Conservation (phyloP, 2,797 vertebrate species). For the Echeneis naucrates region DNA sequence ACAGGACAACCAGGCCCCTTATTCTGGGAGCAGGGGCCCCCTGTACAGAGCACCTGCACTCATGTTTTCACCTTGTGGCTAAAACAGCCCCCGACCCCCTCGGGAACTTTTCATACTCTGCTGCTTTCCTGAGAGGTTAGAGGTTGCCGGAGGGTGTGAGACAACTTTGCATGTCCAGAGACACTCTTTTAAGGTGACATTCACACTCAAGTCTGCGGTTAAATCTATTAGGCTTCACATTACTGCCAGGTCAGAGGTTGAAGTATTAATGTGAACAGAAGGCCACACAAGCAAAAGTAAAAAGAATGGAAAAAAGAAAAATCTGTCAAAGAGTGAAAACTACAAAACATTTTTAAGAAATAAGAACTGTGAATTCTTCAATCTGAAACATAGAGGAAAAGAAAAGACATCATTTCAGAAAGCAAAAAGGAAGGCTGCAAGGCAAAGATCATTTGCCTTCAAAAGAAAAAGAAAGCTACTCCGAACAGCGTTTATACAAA, state of each 20-base stretch:
- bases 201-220: slow-evolving; percentile 53
- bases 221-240: slow-evolving; percentile 60
- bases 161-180: slow-evolving; percentile 65
- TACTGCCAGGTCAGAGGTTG: slow-evolving; percentile 54
- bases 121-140: slow-evolving; percentile 58
- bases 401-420: slow-evolving; percentile 9
- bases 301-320: slow-evolving; percentile 20
- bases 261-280: slow-evolving; percentile 52
- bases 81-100: slow-evolving; percentile 40
- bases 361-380: background rate
- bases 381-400: background rate
- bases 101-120: slow-evolving; percentile 14
- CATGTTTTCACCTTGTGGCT: slow-evolving; percentile 64
- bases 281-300: slow-evolving; percentile 59
- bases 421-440: slow-evolving; percentile 27
- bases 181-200: slow-evolving; percentile 67
- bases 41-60: slow-evolving; percentile 71
- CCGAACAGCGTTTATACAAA: slow-evolving; percentile 46
- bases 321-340: slow-evolving; percentile 9
- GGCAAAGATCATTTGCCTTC: slow-evolving; percentile 31
- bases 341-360: background rate
- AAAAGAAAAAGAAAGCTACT: slow-evolving; percentile 30
- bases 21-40: slow-evolving; percentile 47
- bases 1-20: slow-evolving; percentile 49
- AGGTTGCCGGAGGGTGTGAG: slow-evolving; percentile 65